These are phyloP conservation scores for Thunnus albacares DNA, from an alignment of 2,797 vertebrate species.

Conservation along the genomic window DNA sequence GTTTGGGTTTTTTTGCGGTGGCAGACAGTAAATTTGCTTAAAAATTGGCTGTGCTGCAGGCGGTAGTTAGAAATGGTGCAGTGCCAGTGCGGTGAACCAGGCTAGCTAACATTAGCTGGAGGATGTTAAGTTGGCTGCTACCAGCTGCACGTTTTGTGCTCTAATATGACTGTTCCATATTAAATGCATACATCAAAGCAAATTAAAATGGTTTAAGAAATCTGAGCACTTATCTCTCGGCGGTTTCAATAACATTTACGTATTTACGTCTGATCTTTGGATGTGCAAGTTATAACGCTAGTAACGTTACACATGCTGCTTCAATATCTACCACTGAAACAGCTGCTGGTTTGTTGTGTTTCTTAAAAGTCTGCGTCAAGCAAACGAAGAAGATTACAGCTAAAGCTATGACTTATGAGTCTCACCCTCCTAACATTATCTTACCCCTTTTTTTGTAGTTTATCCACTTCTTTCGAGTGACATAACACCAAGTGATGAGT, in stretches of 20 bases:
- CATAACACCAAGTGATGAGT: rapidly evolving
- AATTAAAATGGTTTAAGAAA: background rate
- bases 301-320: no score
- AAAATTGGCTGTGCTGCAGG: constrained; percentile 17
- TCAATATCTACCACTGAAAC: no score
- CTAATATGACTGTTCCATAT: background rate
- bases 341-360: no score
- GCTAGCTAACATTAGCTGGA: constrained; percentile 61
- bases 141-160: background rate
- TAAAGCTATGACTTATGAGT: background rate
- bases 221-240: background rate
- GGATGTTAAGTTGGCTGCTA: constrained; percentile 2
- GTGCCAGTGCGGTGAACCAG: constrained; percentile 57
- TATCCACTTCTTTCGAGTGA: rapidly evolving
- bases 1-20: background rate
- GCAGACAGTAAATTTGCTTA: background rate
- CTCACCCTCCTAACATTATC: background rate
- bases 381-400: background rate
- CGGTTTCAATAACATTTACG: no score
- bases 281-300: no score
- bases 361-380: background rate
- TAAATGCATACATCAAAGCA: background rate
- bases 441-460: no score
- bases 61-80: constrained; percentile 71
- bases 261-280: no score